Conservation (phyloP, 2,888 invertebrate species). For the Proisotoma minuta region DNA sequence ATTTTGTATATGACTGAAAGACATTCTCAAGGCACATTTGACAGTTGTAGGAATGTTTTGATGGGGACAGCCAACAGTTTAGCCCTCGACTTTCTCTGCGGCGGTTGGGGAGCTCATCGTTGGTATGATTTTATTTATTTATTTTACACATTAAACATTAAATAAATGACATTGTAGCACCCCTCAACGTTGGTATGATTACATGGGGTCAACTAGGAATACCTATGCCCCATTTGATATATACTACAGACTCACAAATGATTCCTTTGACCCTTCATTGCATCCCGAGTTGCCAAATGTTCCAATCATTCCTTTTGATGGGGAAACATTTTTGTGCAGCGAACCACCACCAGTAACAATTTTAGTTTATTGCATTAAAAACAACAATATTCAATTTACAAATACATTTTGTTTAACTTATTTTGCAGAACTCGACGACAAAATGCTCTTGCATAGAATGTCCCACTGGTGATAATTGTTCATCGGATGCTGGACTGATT, state of each 20-base stretch:
- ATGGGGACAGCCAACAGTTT: slow-evolving; percentile 69
- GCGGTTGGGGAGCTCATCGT: slow-evolving; percentile 58
- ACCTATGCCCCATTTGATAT: slow-evolving; percentile 59
- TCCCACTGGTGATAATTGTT: slow-evolving; percentile 63
- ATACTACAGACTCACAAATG: slow-evolving; percentile 53
- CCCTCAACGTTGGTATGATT: slow-evolving; percentile 31
- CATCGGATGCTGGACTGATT: slow-evolving; percentile 55
- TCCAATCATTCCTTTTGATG: slow-evolving; percentile 23
- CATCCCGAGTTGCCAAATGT: background rate
- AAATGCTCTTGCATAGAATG: slow-evolving; percentile 84
- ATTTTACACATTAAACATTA: too few relatives aligned
- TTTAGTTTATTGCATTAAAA: background rate
- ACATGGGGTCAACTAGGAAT: slow-evolving; percentile 39
- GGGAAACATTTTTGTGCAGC: slow-evolving; percentile 28
- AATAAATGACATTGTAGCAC: too few relatives aligned
- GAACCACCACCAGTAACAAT: slow-evolving; percentile 23
- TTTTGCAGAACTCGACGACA: background rate
- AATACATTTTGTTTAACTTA: background rate
- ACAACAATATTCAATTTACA: background rate
- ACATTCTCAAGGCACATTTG: slow-evolving; percentile 63
- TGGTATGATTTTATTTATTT: too few relatives aligned
- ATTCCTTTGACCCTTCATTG: slow-evolving; percentile 8
- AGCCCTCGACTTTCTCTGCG: slow-evolving; percentile 74
- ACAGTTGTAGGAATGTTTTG: slow-evolving; percentile 73
- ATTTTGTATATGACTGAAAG: slow-evolving; percentile 49